Percentiles rank a stretch among this genome's conserved stretches.
These are phyloP conservation scores for Sylvicola fuscatus DNA, from an alignment of 2,888 invertebrate genomes.

Conservation along the genomic window DNA sequence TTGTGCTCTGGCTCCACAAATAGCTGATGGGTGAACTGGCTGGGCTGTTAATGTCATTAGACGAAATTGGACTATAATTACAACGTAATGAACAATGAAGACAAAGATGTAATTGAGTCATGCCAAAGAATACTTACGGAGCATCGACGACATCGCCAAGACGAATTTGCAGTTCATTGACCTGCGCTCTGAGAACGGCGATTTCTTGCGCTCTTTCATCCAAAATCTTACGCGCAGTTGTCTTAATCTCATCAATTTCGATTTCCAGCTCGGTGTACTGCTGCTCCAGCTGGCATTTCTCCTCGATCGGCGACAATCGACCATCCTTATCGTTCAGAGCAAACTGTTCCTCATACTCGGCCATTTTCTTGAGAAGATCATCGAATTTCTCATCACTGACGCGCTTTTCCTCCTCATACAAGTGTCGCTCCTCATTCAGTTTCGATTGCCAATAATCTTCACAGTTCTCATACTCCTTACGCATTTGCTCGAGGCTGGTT, in stretches of 20 bases:
- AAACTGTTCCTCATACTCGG: constrained; percentile 63
- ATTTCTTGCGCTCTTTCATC: constrained; percentile 35
- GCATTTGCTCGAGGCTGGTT: constrained; percentile 48
- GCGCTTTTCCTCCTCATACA: constrained; percentile 49
- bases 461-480: constrained; percentile 59
- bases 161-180: constrained; percentile 23
- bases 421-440: constrained; percentile 53
- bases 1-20: constrained; percentile 28
- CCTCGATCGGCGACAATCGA: constrained; percentile 56
- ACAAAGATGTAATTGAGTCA: background rate
- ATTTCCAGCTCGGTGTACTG: constrained; percentile 49
- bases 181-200: constrained; percentile 27
- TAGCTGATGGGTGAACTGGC: constrained; percentile 28
- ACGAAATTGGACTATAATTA: background rate
- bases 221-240: constrained; percentile 29
- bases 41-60: constrained; percentile 14
- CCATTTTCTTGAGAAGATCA: constrained; percentile 49
- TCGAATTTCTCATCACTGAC: constrained; percentile 55
- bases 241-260: constrained; percentile 37
- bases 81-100: background rate
- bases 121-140: background rate
- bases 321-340: constrained; percentile 26
- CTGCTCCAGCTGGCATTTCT: constrained; percentile 47
- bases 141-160: constrained; percentile 8
- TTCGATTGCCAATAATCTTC: constrained; percentile 75